A percentile compares a stretch with the other conserved stretches of the same genome.
phyloP scores from a whole-genome alignment of 2,797 vertebrate species.

The Lemur catta region DNA sequence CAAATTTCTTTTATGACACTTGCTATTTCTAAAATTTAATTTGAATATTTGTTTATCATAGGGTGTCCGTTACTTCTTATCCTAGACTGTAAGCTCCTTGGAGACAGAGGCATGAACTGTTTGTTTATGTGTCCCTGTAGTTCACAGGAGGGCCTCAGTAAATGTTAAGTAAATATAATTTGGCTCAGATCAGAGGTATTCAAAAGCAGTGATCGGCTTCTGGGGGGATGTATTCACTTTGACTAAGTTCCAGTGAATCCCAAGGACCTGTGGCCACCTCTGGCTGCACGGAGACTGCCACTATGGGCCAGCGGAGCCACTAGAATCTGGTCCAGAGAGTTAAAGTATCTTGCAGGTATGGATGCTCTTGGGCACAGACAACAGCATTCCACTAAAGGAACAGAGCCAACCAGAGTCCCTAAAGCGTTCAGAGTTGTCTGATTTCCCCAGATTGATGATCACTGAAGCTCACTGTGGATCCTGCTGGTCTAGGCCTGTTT shows the following conservation, averaged over 20 bases:
- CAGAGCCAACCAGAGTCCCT: not conserved
- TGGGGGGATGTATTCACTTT: not conserved
- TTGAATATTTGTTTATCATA: not conserved
- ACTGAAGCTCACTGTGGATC: not conserved
- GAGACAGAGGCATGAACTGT: not conserved
- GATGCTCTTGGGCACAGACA: not conserved
- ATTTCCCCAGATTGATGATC: not conserved
- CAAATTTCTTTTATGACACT: not conserved
- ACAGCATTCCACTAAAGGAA: not conserved
- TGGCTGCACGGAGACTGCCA: not conserved
- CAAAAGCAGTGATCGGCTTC: not conserved
- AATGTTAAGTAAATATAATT: not conserved
- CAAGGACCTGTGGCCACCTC: not conserved
- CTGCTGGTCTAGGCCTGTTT: not conserved
- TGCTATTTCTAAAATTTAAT: not conserved
- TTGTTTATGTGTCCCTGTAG: not conserved
- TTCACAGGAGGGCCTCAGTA: not conserved
- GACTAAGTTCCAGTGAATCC: not conserved
- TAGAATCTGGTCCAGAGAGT: not conserved
- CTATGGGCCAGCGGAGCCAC: not conserved
- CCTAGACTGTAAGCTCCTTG: not conserved
- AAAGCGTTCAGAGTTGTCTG: not conserved
- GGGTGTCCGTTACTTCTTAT: not conserved
- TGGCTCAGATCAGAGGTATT: not conserved
- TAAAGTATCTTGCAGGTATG: not conserved